Percentiles rank a stretch among this genome's conserved stretches.
phyloP scores from a whole-genome alignment of 2,113 vertebrate species.

The Miniopterus natalensis region DNA sequence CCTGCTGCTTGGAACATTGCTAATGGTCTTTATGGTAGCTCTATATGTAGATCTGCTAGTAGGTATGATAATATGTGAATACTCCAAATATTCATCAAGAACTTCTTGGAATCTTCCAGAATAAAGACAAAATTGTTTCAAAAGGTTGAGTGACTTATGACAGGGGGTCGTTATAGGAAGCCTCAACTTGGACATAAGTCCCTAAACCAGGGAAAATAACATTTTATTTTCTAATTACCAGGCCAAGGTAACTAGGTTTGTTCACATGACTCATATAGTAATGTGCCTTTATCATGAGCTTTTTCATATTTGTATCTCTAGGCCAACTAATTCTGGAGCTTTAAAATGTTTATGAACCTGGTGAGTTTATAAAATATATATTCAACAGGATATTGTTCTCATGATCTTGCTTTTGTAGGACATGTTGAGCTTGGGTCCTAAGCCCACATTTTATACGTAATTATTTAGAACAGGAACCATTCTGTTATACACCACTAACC shows the following conservation, averaged over 20 bases:
- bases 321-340: neutral
- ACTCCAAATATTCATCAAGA: neutral
- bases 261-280: neutral
- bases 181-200: neutral
- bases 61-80: neutral
- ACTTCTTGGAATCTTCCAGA: neutral
- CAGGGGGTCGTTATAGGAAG: neutral
- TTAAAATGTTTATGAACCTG: neutral
- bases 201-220: neutral
- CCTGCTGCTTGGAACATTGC: neutral
- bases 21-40: neutral
- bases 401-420: neutral
- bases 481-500: neutral
- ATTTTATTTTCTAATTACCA: neutral
- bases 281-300: neutral
- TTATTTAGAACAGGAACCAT: neutral
- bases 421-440: neutral
- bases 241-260: neutral
- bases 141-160: neutral
- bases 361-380: neutral
- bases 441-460: neutral
- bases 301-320: neutral
- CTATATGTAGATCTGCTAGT: neutral
- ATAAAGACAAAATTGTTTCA: neutral
- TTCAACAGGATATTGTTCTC: fast-evolving